A percentile compares a stretch with the other conserved stretches of the same genome.
Conservation (phyloP, 2,797 vertebrate genomes). For the Amblyopsis hoosieri region DNA sequence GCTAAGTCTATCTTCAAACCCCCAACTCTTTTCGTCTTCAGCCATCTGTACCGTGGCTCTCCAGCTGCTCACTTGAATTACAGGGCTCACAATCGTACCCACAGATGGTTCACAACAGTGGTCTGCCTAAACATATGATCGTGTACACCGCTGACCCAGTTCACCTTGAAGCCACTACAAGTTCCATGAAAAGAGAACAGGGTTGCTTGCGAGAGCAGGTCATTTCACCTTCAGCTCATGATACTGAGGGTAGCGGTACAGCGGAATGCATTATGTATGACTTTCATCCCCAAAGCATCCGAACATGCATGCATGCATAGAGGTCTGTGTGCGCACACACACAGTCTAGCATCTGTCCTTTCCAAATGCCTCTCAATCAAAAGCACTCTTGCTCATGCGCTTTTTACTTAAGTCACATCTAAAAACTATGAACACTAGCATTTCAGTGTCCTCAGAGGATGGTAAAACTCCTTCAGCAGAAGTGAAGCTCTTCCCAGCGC, state of each 20-base stretch:
- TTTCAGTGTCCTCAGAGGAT: slow-evolving; percentile 50
- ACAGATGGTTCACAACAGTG: slow-evolving; percentile 78
- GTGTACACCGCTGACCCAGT: slow-evolving; percentile 73
- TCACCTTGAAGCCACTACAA: slow-evolving; percentile 72
- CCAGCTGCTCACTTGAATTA: slow-evolving; percentile 80
- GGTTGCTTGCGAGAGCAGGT: slow-evolving; percentile 46
- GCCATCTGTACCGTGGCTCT: slow-evolving; percentile 83
- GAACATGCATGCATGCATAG: slow-evolving; percentile 26
- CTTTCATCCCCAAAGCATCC: slow-evolving; percentile 31
- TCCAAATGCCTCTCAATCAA: slow-evolving; percentile 45
- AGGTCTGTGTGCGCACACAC: slow-evolving; percentile 11
- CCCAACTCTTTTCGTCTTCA: slow-evolving; percentile 46
- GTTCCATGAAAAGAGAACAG: slow-evolving; percentile 47
- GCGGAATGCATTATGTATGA: slow-evolving; percentile 62
- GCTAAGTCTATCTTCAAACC: slow-evolving; percentile 39
- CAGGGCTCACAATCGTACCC: slow-evolving; percentile 55
- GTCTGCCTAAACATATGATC: slow-evolving; percentile 79
- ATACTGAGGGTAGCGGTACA: slow-evolving; percentile 51
- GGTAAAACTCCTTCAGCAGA: slow-evolving; percentile 33
- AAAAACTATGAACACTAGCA: slow-evolving; percentile 41
- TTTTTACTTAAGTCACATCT: slow-evolving; percentile 38
- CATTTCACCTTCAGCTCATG: slow-evolving; percentile 62
- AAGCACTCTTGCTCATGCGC: slow-evolving; percentile 30
- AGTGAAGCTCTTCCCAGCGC: slow-evolving; percentile 28
- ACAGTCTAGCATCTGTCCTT: slow-evolving; percentile 9